Evolutionary conservation across 2,797 vertebrate genomes (phyloP).

Genomic region (Oreochromis grahami): DNA sequence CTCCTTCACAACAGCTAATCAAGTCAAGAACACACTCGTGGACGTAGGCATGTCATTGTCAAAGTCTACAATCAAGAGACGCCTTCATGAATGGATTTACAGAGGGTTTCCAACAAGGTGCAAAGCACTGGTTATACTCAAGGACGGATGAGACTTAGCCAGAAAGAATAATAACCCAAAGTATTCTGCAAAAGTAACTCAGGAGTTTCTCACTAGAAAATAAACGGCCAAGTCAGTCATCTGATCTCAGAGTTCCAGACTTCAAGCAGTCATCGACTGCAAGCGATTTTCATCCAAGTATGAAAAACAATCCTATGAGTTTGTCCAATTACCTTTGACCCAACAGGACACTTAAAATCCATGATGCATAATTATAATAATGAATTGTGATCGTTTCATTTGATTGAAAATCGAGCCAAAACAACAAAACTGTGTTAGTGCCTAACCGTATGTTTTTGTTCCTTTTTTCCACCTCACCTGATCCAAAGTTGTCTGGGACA

Average conservation of each 20-base stretch:
- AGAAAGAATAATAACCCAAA: neutral
- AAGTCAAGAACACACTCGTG: neutral
- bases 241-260: neutral
- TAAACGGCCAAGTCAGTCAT: neutral
- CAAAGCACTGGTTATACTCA: neutral
- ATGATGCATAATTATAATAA: neutral
- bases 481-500: slow-evolving; percentile 98
- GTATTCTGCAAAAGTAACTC: neutral
- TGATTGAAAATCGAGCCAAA: neutral
- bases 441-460: neutral
- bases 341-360: neutral
- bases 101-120: neutral
- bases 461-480: slow-evolving; percentile 78
- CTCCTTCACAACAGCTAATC: neutral
- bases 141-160: neutral
- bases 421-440: neutral
- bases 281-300: neutral
- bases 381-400: neutral
- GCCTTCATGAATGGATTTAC: neutral
- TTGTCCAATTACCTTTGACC: neutral
- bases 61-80: neutral
- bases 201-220: neutral
- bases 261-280: neutral
- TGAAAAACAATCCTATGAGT: neutral
- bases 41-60: neutral